Conservation (phyloP, 2,113 vertebrate genomes). For the Cynoglossus semilaevis region DNA sequence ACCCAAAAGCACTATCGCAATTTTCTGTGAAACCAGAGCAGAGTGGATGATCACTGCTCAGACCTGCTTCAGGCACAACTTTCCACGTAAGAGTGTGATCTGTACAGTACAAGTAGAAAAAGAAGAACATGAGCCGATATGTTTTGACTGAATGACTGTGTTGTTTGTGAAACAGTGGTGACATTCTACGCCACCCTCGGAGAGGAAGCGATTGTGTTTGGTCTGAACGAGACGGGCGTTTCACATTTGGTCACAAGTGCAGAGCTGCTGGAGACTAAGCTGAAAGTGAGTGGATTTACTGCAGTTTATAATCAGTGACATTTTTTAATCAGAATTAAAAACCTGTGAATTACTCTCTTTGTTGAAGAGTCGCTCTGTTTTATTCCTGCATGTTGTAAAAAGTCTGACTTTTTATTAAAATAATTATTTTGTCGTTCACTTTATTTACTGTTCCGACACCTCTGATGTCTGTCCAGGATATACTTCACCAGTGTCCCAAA, state of each 20-base stretch:
- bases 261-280: constrained; percentile 89
- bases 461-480: constrained; percentile 66
- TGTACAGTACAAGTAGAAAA: neutral
- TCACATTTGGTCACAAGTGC: constrained; percentile 88
- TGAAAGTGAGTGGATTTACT: constrained; percentile 81
- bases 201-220: constrained; percentile 88
- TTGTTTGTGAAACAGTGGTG: constrained; percentile 79
- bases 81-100: constrained; percentile 81
- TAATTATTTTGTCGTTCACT: neutral
- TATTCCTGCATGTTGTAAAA: too few relatives aligned
- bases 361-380: too few relatives aligned
- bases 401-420: neutral
- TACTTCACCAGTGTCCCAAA: constrained; percentile 78
- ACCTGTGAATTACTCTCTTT: too few relatives aligned
- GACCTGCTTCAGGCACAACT: constrained; percentile 92
- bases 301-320: neutral
- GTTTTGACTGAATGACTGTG: neutral
- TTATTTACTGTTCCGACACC: constrained; percentile 11
- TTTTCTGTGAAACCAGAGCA: constrained; percentile 94
- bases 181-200: constrained; percentile 95
- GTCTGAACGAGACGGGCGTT: constrained; percentile 90
- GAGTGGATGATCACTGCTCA: constrained; percentile 96
- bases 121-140: neutral
- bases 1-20: constrained; percentile 85
- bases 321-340: too few relatives aligned